Conservation (phyloP, 2,113 vertebrate genomes). For the Tragelaphus scriptus region DNA sequence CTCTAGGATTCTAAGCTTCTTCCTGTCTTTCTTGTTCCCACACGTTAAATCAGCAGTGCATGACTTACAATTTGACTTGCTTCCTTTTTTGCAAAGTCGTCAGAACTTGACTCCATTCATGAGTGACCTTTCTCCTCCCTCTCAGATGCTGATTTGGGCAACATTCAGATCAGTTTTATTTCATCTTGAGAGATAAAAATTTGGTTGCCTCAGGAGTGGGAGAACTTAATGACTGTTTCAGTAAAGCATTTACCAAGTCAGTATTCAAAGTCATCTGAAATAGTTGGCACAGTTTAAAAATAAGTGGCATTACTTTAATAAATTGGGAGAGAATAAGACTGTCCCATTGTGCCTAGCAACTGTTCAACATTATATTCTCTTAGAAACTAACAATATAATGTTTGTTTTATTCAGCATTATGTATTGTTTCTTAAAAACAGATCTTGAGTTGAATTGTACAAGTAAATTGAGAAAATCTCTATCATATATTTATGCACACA, state of each 20-base stretch:
- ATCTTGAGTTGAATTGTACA: slow-evolving; percentile 4
- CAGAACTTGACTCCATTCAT: slow-evolving; percentile 65
- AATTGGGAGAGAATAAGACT: slow-evolving; percentile 46
- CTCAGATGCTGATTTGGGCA: slow-evolving; percentile 68
- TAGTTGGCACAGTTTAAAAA: slow-evolving; percentile 63
- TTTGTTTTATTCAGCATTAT: slow-evolving; percentile 60
- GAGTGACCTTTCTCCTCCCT: slow-evolving; percentile 70
- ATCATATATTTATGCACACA: not conserved
- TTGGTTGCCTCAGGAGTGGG: slow-evolving; percentile 56
- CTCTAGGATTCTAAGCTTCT: slow-evolving; percentile 26
- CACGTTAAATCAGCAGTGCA: slow-evolving; percentile 56
- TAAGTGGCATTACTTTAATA: slow-evolving; percentile 66
- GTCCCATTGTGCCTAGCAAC: slow-evolving; percentile 67
- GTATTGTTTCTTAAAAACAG: slow-evolving; percentile 45
- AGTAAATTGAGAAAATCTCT: not conserved
- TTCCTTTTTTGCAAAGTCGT: slow-evolving; percentile 55
- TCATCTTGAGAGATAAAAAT: slow-evolving; percentile 54
- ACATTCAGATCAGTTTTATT: slow-evolving; percentile 60
- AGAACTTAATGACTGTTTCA: slow-evolving; percentile 63
- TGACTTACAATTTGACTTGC: slow-evolving; percentile 57
- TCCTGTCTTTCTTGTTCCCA: slow-evolving; percentile 66
- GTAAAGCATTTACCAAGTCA: slow-evolving; percentile 58
- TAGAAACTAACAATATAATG: slow-evolving; percentile 59
- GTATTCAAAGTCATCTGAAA: slow-evolving; percentile 66
- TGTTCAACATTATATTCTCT: slow-evolving; percentile 66